Conservation (phyloP, 2,888 invertebrate genomes). For the Erynnis tages region DNA sequence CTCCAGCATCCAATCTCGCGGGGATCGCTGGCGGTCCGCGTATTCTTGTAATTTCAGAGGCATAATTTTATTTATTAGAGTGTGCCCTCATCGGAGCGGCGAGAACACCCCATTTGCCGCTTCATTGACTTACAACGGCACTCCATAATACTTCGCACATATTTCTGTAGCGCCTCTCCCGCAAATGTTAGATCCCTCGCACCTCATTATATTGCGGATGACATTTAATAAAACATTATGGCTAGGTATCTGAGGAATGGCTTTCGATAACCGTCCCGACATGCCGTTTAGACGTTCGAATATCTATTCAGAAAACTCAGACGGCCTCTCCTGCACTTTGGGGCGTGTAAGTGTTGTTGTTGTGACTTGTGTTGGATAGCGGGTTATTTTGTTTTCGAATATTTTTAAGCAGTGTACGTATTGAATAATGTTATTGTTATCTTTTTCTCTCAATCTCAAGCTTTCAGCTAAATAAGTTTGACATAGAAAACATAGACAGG, state of each 20-base stretch:
- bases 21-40: constrained; percentile 66
- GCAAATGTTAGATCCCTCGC: constrained; percentile 69
- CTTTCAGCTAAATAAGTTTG: too few species aligned
- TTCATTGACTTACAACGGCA: constrained; percentile 82
- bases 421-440: too few species aligned
- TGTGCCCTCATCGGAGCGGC: constrained; percentile 65
- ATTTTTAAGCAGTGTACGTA: too few species aligned
- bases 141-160: constrained; percentile 81
- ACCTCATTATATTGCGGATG: constrained; percentile 81
- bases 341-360: constrained; percentile 2
- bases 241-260: constrained; percentile 55
- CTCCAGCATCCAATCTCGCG: constrained; percentile 76
- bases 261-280: constrained; percentile 63
- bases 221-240: constrained; percentile 81
- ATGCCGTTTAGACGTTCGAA: constrained; percentile 22
- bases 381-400: neutral
- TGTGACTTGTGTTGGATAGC: neutral
- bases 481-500: too few species aligned
- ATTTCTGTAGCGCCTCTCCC: constrained; percentile 77
- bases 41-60: constrained; percentile 81
- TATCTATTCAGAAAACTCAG: constrained; percentile 27
- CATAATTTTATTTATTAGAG: constrained; percentile 82
- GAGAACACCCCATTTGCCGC: constrained; percentile 80
- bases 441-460: too few species aligned
- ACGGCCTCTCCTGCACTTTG: constrained; percentile 11